Conservation (phyloP, 2,888 invertebrate genomes). For the Drosophila rellima region DNA sequence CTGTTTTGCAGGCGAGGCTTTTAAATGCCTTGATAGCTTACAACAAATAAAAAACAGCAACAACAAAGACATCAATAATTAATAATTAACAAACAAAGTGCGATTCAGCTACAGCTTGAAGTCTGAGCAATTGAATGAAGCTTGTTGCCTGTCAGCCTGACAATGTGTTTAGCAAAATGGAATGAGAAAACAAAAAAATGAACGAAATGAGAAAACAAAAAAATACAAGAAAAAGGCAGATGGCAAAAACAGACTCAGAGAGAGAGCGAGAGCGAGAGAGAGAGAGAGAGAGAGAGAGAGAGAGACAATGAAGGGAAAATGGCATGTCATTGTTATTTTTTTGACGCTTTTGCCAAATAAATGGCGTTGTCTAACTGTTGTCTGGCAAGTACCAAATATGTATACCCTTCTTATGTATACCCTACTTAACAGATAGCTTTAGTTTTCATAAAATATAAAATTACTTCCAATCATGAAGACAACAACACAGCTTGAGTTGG, state of each 20-base stretch:
- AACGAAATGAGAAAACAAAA: slow-evolving; percentile 9
- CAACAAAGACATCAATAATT: slow-evolving; percentile 41
- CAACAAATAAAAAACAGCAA: slow-evolving; percentile 17
- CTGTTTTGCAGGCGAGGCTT: slow-evolving; percentile 41
- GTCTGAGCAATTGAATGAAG: slow-evolving; percentile 64
- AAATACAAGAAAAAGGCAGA: slow-evolving; percentile 6
- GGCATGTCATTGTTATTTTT: slow-evolving; percentile 42
- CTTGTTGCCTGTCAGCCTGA: slow-evolving; percentile 72
- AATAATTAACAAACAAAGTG: slow-evolving; percentile 57
- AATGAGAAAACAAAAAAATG: slow-evolving; percentile 16
- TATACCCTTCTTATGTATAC: background rate
- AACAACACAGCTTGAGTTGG: background rate
- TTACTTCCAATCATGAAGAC: too few species aligned
- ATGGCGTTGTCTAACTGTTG: slow-evolving; percentile 57
- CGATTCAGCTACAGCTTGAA: slow-evolving; percentile 27
- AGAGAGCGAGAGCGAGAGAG: slow-evolving; percentile 9
- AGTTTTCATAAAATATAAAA: background rate
- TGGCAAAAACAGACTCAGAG: slow-evolving; percentile 8
- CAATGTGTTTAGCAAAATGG: slow-evolving; percentile 63
- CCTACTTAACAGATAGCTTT: background rate
- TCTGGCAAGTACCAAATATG: slow-evolving; percentile 36
- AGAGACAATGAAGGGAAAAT: slow-evolving; percentile 32
- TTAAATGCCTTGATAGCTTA: slow-evolving; percentile 27
- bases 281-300: background rate
- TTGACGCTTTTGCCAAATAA: slow-evolving; percentile 42